phyloP scores from a whole-genome alignment of 1,140 invertebrate genomes.

The Lordiphosa clarofinis region DNA sequence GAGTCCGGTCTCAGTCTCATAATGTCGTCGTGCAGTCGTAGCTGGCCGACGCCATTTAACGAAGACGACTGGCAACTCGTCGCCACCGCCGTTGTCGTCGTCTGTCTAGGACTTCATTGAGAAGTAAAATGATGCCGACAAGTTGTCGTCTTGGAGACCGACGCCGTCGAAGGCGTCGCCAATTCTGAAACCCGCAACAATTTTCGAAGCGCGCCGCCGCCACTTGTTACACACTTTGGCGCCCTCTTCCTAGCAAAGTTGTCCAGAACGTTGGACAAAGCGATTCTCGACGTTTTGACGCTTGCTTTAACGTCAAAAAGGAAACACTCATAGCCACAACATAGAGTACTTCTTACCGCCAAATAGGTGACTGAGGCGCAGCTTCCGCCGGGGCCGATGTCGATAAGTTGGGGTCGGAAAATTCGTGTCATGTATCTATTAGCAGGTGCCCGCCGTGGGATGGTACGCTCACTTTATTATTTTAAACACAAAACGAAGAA shows the following conservation, averaged over 20 bases:
- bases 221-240: slow-evolving; percentile 74
- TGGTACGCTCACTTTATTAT: too few relatives aligned
- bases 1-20: slow-evolving; percentile 29
- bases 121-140: slow-evolving; percentile 47
- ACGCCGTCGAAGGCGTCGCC: slow-evolving; percentile 49
- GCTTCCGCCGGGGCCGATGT: too few relatives aligned
- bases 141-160: slow-evolving; percentile 66
- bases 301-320: too few relatives aligned
- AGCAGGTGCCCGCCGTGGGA: too few relatives aligned
- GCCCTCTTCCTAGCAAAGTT: slow-evolving; percentile 39
- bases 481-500: too few relatives aligned
- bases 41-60: too few relatives aligned
- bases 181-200: slow-evolving; percentile 59
- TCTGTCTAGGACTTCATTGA: slow-evolving; percentile 51
- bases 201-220: slow-evolving; percentile 54
- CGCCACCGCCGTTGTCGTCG: slow-evolving; percentile 39
- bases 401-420: too few relatives aligned
- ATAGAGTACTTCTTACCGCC: too few relatives aligned
- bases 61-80: slow-evolving; percentile 42
- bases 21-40: slow-evolving; percentile 18
- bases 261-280: slow-evolving; percentile 13
- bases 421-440: too few relatives aligned
- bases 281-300: background rate
- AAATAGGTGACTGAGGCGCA: too few relatives aligned
- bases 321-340: too few relatives aligned